Evolutionary conservation across 2,113 vertebrate genomes (phyloP), one percentile per base, ranked within the genome.

Genomic region (Rattus norvegicus): DNA sequence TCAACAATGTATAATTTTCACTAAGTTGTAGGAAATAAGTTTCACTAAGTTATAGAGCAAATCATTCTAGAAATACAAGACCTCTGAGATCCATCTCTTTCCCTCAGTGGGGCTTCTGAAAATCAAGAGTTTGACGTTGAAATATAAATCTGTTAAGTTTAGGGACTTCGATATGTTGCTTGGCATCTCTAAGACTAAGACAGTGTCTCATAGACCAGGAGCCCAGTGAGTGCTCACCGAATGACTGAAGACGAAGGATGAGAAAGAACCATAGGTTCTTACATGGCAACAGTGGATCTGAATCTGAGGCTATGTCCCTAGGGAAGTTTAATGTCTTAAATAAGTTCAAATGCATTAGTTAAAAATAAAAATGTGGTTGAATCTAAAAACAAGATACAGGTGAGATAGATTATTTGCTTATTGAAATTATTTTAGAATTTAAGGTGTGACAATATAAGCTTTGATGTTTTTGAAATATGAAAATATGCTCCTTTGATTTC

Each of bases 401-500:
- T 94, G 43, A 7, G 13, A 4, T 61, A 81, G 77, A 54, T 61
- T 90, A 83, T 36, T 61, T 83, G 5, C 91, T 9, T 43, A 54
- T 75, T 91, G 52, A 91, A 93, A 69, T 7, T 7, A 72, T 43
- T 73, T 93, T 93, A 85, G 43, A 65, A 72, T 88, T 90, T 72
- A 43, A 89, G 92, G 92, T 33, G 65, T 56, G 17, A 36, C 49
- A 59, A 61, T 72, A 77, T 61, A 70, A 28, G 47, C 59, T 79
- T 95, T 24, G 52, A 92, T 69, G 73, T 39, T 36, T 79, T 73
- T n/a, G 69, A 56, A 93, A 75, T 39, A 81, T 97, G 90, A 90
- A 72, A 63, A 39, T 76, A 12, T 85, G 9, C 0, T 52, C 17
- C 87, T 96, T 93, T 7, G 63, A 8, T 95, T 93, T 88, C 85